Evolutionary conservation across 2,888 invertebrate genomes (phyloP), one percentile per base, ranked within the genome.

Genomic region (Laspeyria flexula): DNA sequence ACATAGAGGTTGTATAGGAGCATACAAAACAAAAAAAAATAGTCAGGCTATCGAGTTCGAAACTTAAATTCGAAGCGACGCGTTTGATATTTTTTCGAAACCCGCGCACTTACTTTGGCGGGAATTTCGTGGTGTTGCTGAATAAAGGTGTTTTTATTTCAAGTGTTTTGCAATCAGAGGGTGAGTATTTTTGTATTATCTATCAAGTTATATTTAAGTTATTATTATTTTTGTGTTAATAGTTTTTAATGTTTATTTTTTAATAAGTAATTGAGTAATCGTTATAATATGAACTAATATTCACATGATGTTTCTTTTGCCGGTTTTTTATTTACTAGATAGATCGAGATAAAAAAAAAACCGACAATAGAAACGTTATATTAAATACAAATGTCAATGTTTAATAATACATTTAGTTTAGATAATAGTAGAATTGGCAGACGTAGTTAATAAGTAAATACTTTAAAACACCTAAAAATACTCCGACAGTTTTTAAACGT

Each of bases 1-100:
- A 64, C 59, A 73, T 85, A 90, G 87, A 88, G 90, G 91, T 85
- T 88, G 89, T 78, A 79, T 73, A 76, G 77, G 74, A 49, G 49
- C 67, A 62, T 25, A 59, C 61, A 56, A 52, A 48, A 34, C 60
- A 60, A 58, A 53, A 49, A 34, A 63, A 62, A 48, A 54, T 29
- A 51, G 58, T 55, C 55, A 52, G 38, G 21, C 45, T 29, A 55
- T 71, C 70, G 75, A 77, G 63, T 78, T 81, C 74, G 75, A 79
- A 55, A 34, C 48, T 42, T 52, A 63, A 72, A 71, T 77, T 81
- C 75, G 62, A 79, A 75, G 68, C 73, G 62, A 63, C 60, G 62
- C 55, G 63, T 63, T 68, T 72, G 61, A 60, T 29, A 45, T 62
- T 76, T 68, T 74, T 69, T 68, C 65, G 61, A 77, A 67, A 61